Percentiles rank a stretch among this genome's conserved stretches.
Evolutionary conservation across 2,113 vertebrate species (phyloP).

Genomic region (Plotosus lineatus): DNA sequence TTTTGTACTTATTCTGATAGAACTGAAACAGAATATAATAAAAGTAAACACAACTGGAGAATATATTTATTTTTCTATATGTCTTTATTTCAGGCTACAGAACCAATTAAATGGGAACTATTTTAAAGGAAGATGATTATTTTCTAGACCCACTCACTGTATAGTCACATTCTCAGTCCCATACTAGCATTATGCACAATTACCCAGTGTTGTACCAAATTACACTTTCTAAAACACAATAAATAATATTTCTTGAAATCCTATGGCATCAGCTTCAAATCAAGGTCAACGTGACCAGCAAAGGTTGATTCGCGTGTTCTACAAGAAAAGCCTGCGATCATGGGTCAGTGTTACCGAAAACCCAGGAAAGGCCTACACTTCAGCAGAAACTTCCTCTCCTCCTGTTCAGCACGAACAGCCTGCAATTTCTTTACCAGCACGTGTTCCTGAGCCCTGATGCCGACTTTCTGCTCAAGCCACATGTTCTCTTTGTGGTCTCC

Average conservation of each 20-base stretch:
- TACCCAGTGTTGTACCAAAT: slow-evolving; percentile 9
- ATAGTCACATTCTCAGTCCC: background rate
- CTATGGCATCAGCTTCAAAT: background rate
- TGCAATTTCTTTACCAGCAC: slow-evolving; percentile 79
- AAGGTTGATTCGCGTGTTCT: background rate
- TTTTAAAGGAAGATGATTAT: too few relatives aligned
- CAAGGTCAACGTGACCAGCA: background rate
- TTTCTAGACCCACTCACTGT: too few relatives aligned
- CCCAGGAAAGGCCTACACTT: slow-evolving; percentile 86
- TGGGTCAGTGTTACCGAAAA: slow-evolving; percentile 74
- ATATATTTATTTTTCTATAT: too few relatives aligned
- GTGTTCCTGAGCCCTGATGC: slow-evolving; percentile 66
- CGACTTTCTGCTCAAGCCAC: slow-evolving; percentile 44
- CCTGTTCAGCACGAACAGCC: slow-evolving; percentile 75
- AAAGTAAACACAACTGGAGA: too few relatives aligned
- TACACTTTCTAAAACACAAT: background rate
- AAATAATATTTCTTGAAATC: slow-evolving; percentile 22
- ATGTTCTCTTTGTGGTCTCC: slow-evolving; percentile 81
- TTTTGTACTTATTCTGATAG: too few relatives aligned
- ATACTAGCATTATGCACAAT: slow-evolving; percentile 3
- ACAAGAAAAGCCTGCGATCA: background rate
- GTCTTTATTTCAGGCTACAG: too few relatives aligned
- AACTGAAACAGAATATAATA: too few relatives aligned
- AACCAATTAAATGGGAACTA: too few relatives aligned
- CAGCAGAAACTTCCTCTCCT: slow-evolving; percentile 78